A percentile compares a stretch with the other conserved stretches of the same genome.
Conservation (phyloP, 2,797 vertebrate genomes). For the Oryzias dopingdopingensis region DNA sequence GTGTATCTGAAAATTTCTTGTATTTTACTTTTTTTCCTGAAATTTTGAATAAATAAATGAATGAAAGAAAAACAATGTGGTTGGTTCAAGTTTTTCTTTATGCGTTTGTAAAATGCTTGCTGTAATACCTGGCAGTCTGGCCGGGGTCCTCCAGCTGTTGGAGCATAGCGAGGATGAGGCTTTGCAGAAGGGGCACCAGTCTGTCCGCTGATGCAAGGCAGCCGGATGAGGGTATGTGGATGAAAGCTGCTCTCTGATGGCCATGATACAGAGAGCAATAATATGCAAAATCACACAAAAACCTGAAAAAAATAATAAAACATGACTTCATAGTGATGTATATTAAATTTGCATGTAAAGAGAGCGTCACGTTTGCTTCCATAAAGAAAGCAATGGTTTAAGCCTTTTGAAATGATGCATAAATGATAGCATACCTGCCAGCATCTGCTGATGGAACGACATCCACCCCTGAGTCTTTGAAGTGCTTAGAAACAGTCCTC, state of each 20-base stretch:
- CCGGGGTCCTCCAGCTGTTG: constrained; percentile 42
- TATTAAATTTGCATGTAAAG: not conserved
- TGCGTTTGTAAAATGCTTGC: not conserved
- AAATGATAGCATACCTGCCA: constrained; percentile 74
- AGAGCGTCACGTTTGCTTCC: too few species aligned
- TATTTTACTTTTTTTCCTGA: constrained; percentile 79
- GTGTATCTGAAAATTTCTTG: constrained; percentile 79
- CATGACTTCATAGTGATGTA: not conserved
- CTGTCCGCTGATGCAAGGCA: constrained; percentile 49
- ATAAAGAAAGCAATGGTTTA: too few species aligned
- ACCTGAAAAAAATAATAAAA: constrained; percentile 63
- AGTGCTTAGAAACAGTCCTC: constrained; percentile 71
- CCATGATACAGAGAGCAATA: constrained; percentile 80
- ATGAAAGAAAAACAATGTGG: constrained; percentile 23
- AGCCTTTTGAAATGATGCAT: not conserved
- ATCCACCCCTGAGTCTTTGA: constrained; percentile 65
- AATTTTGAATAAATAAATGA: constrained; percentile 81
- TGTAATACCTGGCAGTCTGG: not conserved
- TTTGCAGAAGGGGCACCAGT: constrained; percentile 77
- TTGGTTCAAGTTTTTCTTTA: not conserved
- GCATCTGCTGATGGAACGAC: constrained; percentile 81
- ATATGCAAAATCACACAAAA: constrained; percentile 84
- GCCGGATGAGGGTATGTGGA: constrained; percentile 78
- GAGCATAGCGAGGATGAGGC: constrained; percentile 64
- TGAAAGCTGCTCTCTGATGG: constrained; percentile 72